These are phyloP conservation scores for Acronicta aceris DNA, from an alignment of 2,888 invertebrate genomes.

Conservation along the genomic window DNA sequence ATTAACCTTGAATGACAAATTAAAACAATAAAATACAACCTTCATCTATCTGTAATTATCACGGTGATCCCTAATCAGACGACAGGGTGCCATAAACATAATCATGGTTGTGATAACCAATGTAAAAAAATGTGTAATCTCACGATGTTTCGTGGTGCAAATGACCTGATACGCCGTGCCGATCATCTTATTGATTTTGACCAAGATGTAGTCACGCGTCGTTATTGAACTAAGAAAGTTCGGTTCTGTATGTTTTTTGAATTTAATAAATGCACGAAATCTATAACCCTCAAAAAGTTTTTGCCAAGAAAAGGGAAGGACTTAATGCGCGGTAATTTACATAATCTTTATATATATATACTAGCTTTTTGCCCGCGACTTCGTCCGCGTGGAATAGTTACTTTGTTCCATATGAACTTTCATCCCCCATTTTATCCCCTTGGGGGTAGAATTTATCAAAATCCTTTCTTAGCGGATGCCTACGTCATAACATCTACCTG, in stretches of 20 bases:
- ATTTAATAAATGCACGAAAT: no score
- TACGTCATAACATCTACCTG: no score
- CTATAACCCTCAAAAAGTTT: no score
- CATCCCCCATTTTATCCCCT: no score
- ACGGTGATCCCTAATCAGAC: conserved; percentile 27
- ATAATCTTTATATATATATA: no score
- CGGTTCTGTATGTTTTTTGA: conserved; percentile 34
- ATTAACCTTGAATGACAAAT: not conserved
- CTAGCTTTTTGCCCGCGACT: no score
- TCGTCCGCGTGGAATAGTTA: no score
- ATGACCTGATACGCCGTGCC: conserved; percentile 61
- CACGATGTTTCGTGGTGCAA: conserved; percentile 62
- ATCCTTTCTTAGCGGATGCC: no score
- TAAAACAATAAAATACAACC: conserved; percentile 24
- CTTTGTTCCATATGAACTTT: no score
- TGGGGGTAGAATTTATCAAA: no score
- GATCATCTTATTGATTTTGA: conserved; percentile 60
- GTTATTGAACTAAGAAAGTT: not conserved
- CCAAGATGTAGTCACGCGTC: conserved; percentile 39
- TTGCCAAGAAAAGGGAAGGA: no score
- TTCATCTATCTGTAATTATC: conserved; percentile 44
- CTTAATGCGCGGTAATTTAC: no score
- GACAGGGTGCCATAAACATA: conserved; percentile 48
- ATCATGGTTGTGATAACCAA: conserved; percentile 39
- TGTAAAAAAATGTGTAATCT: conserved; percentile 35